Percentiles rank a stretch among this genome's conserved stretches.
These are phyloP conservation scores for Portevinia maculata DNA, from an alignment of 2,888 invertebrate genomes.

Conservation along the genomic window DNA sequence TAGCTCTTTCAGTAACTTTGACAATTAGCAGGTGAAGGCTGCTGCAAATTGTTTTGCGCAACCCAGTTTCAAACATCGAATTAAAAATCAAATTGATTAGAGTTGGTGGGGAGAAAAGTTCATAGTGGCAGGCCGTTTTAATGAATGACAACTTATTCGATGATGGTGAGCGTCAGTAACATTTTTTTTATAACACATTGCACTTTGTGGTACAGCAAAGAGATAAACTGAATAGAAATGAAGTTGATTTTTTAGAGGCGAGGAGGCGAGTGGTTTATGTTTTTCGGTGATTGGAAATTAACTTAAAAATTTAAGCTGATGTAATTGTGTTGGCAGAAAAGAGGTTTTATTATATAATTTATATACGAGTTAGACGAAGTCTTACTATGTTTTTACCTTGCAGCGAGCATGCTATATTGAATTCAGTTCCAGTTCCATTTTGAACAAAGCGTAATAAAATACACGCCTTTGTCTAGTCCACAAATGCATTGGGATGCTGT, in stretches of 20 bases:
- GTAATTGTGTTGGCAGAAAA: not conserved
- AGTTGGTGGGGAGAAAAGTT: not conserved
- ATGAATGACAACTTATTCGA: constrained; percentile 12
- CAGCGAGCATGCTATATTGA: no score
- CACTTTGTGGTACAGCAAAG: constrained; percentile 45
- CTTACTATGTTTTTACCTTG: no score
- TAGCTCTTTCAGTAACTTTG: constrained; percentile 13
- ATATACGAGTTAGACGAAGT: not conserved
- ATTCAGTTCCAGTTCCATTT: not conserved
- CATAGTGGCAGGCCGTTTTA: not conserved
- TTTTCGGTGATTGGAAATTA: constrained; percentile 1
- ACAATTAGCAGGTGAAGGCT: constrained; percentile 56
- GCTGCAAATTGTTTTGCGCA: constrained; percentile 3
- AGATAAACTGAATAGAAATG: constrained; percentile 14
- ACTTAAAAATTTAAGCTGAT: not conserved
- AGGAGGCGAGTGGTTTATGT: not conserved
- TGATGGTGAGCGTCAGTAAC: constrained; percentile 33
- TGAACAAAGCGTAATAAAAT: not conserved
- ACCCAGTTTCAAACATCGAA: constrained; percentile 31
- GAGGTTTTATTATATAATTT: not conserved
- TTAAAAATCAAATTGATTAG: constrained; percentile 36
- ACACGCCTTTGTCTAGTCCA: no score
- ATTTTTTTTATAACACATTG: constrained; percentile 37
- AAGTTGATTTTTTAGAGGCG: constrained; percentile 21
- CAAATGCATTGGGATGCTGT: no score